Evolutionary conservation across 1,140 invertebrate genomes (phyloP), one percentile per base, ranked within the genome.

Genomic region (Phymastichus coffea): DNA sequence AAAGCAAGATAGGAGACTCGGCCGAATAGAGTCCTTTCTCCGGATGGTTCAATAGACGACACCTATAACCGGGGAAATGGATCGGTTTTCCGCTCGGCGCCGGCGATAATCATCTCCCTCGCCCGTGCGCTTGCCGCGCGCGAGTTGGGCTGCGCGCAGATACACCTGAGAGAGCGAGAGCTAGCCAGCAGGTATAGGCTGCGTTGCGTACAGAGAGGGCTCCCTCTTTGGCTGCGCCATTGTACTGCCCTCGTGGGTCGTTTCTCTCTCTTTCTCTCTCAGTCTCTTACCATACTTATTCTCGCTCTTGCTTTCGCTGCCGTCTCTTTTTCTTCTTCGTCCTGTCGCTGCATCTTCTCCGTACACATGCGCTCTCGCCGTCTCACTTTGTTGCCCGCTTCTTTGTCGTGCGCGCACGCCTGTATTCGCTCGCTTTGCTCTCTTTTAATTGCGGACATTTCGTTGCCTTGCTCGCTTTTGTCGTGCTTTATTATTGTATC

Each of bases 21-120:
- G 38, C 38, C 43, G 22, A 57, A 56, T 56, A 56, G 47, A 57
- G 54, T 48, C 54, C 44, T 48, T 57, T 55, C 53, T 55, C 53
- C 41, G 41, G 46, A 55, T 57, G 54, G 9, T 40, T 57, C 54
- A 35, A 37, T 56, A 47, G 53, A 15, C 2, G 7, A 14, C 14
- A 2, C 4, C n/a, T 14, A 17, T 9, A 48, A 28, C 7, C 10
- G 1, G 26, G 43, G 44, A 57, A 57, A 57, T 28, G 20, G 30
- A 57, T 48, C 43, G 41, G 43, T 57, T 56, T 56, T 23, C 43
- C 22, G n/a, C n/a, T n/a, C n/a, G 22, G 41, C 9, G 3, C 37
- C 14, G 19, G 25, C 38, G 43, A 56, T 56, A 56, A 56, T 46
- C 53, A 46, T 54, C 52, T 33, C 26, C 20, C 25, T 15, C n/a